Conservation (phyloP, 2,888 invertebrate species). For the Parnassius orleans region DNA sequence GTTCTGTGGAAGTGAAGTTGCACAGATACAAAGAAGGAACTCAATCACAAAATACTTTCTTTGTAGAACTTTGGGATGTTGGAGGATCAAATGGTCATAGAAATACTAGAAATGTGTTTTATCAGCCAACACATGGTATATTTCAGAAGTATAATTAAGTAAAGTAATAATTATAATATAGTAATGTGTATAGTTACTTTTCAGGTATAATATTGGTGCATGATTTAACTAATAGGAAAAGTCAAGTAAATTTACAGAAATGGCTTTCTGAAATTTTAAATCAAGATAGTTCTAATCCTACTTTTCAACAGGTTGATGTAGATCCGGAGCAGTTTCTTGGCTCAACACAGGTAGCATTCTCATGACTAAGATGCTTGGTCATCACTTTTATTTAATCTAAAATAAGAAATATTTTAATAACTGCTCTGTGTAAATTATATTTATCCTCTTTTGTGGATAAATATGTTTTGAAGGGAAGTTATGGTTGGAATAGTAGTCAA, state of each 20-base stretch:
- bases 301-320: slow-evolving; percentile 83
- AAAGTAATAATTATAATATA: slow-evolving; percentile 81
- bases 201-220: slow-evolving; percentile 95
- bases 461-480: too few relatives aligned
- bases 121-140: slow-evolving; percentile 94
- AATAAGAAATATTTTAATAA: too few relatives aligned
- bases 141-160: slow-evolving; percentile 1
- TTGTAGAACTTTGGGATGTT: slow-evolving; percentile 98
- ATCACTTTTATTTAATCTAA: too few relatives aligned
- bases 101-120: slow-evolving; percentile 96
- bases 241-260: slow-evolving; percentile 94
- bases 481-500: too few relatives aligned
- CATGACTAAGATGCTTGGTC: not conserved
- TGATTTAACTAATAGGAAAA: slow-evolving; percentile 97
- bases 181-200: slow-evolving; percentile 34
- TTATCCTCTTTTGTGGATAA: too few relatives aligned
- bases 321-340: slow-evolving; percentile 94
- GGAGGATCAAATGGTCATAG: slow-evolving; percentile 97
- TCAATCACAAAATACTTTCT: slow-evolving; percentile 93
- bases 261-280: slow-evolving; percentile 96
- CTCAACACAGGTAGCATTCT: slow-evolving; percentile 83
- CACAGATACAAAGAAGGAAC: slow-evolving; percentile 98
- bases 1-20: slow-evolving; percentile 96
- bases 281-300: slow-evolving; percentile 80
- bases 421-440: too few relatives aligned